phyloP scores from a whole-genome alignment of 2,888 invertebrate species.

The Amblyteles armatorius region DNA sequence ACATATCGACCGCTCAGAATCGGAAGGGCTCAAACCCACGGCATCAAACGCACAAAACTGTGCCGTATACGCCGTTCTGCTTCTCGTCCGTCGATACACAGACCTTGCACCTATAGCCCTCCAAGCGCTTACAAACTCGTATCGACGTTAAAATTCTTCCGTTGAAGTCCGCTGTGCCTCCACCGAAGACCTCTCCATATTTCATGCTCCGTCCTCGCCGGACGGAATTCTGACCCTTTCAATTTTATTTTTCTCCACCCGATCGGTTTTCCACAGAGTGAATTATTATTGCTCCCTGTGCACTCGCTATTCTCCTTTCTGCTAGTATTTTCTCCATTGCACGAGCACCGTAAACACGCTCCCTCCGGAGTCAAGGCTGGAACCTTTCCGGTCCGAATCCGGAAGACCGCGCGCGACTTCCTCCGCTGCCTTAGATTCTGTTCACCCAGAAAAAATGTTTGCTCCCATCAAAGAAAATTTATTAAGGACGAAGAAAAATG shows the following conservation, averaged over 20 bases:
- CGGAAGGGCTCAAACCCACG: not conserved
- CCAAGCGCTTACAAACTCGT: not conserved
- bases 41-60: no score
- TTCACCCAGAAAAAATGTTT: no score
- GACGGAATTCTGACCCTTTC: not conserved
- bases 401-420: not conserved
- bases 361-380: not conserved
- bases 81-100: not conserved
- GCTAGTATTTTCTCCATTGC: not conserved
- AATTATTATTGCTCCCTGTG: not conserved
- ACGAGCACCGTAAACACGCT: not conserved
- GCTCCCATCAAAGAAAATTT: no score
- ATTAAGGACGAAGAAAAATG: no score
- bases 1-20: not conserved
- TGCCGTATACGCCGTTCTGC: no score
- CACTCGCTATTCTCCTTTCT: not conserved
- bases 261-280: not conserved
- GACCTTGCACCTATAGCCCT: not conserved
- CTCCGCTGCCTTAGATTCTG: not conserved
- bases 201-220: not conserved
- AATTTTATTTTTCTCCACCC: not conserved
- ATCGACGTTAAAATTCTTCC: constrained; percentile 7
- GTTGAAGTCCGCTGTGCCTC: not conserved
- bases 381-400: no score
- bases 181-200: not conserved